phyloP scores from a whole-genome alignment of 2,888 invertebrate species.

The Diabrotica balteata region DNA sequence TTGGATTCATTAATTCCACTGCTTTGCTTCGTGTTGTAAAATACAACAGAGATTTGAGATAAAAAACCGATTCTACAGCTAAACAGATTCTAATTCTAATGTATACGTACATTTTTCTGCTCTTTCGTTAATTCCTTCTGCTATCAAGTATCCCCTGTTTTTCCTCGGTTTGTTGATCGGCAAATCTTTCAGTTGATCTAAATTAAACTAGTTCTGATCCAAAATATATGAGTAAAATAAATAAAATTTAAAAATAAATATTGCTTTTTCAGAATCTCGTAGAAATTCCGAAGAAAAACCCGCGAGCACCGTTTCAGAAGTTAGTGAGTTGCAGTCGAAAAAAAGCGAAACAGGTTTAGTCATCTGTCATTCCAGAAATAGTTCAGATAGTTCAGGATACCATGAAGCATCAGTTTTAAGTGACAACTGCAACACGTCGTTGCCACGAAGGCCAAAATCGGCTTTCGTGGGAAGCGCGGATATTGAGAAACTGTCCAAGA shows the following conservation, averaged over 20 bases:
- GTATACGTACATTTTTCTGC: no score
- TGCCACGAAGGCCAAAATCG: constrained; percentile 56
- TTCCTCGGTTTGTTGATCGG: no score
- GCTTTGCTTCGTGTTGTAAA: no score
- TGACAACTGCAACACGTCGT: constrained; percentile 63
- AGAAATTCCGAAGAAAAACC: constrained; percentile 42
- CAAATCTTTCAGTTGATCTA: no score
- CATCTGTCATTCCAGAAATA: constrained; percentile 73
- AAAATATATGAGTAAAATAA: no score
- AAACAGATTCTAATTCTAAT: no score
- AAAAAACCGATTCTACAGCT: no score
- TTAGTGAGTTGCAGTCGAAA: constrained; percentile 35
- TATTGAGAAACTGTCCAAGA: constrained; percentile 37
- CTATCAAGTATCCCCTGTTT: no score
- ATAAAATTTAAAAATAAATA: background rate
- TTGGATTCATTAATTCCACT: no score
- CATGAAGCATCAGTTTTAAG: constrained; percentile 73
- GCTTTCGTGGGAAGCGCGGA: constrained; percentile 46
- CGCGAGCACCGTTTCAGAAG: constrained; percentile 38
- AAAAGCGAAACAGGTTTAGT: constrained; percentile 57
- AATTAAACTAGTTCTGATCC: no score
- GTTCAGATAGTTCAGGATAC: constrained; percentile 77
- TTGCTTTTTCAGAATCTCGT: constrained; percentile 3
- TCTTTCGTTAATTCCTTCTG: no score
- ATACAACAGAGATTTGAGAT: no score